These are phyloP conservation scores for Aplodontia rufa DNA, from an alignment of 2,113 vertebrate species.

Conservation along the genomic window DNA sequence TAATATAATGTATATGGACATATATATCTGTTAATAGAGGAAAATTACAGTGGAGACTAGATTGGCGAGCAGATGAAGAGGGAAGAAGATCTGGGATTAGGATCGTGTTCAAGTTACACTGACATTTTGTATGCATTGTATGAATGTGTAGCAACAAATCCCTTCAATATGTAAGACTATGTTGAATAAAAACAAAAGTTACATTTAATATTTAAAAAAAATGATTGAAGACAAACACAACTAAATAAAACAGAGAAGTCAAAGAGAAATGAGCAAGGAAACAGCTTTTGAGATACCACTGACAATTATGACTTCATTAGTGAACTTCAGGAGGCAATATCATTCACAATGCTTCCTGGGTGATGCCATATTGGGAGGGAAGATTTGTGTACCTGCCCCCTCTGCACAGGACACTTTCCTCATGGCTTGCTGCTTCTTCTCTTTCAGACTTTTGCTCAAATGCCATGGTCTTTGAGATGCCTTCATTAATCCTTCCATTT, in stretches of 20 bases:
- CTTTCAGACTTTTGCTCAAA: background rate
- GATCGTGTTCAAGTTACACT: too few relatives aligned
- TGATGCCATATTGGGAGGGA: background rate
- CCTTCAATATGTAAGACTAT: too few relatives aligned
- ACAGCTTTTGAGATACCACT: background rate
- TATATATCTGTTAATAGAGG: too few relatives aligned
- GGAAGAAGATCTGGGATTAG: too few relatives aligned
- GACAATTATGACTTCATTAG: background rate
- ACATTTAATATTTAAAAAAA: too few relatives aligned
- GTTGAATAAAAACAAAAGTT: too few relatives aligned
- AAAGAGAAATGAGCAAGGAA: background rate
- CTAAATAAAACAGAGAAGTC: background rate
- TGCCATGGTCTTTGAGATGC: background rate
- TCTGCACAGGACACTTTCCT: background rate
- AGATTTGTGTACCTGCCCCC: too few relatives aligned
- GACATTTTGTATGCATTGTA: too few relatives aligned
- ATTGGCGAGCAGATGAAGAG: too few relatives aligned
- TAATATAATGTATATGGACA: too few relatives aligned
- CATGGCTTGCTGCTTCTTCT: background rate
- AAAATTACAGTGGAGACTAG: too few relatives aligned
- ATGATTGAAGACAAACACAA: background rate
- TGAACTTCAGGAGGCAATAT: background rate
- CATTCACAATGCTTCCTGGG: background rate
- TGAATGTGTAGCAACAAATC: too few relatives aligned
- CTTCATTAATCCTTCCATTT: background rate